Conservation (phyloP, 2,113 vertebrate genomes). For the Ceyx margarethae region DNA sequence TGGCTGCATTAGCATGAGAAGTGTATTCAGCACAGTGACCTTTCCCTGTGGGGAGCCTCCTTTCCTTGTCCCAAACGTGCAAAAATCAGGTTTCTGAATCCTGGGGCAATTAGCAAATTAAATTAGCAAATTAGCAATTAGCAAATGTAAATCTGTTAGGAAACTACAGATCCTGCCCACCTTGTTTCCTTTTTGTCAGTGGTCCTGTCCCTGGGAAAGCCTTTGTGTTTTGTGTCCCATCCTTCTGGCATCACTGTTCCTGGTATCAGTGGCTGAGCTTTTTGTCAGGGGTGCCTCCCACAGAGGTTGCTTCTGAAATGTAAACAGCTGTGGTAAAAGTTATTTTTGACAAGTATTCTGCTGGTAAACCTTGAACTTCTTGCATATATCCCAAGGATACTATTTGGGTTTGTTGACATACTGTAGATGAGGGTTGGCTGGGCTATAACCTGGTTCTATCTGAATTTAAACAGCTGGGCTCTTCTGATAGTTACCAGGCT, state of each 20-base stretch:
- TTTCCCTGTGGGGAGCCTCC: fast-evolving
- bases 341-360: background rate
- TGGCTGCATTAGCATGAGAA: background rate
- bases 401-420: fast-evolving
- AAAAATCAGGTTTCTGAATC: background rate
- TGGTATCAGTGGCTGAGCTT: background rate
- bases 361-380: background rate
- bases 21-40: fast-evolving
- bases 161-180: background rate
- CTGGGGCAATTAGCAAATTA: background rate
- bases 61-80: background rate
- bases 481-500: background rate
- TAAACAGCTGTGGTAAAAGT: background rate
- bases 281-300: background rate
- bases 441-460: background rate
- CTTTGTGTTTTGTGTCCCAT: background rate
- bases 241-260: background rate
- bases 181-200: background rate
- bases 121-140: background rate
- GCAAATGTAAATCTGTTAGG: background rate
- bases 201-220: background rate
- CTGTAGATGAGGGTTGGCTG: background rate
- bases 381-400: background rate
- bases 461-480: background rate
- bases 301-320: background rate